Base-by-base conservation (phyloP, 2,113 vertebrate genomes). In the Turnix velox region DNA sequence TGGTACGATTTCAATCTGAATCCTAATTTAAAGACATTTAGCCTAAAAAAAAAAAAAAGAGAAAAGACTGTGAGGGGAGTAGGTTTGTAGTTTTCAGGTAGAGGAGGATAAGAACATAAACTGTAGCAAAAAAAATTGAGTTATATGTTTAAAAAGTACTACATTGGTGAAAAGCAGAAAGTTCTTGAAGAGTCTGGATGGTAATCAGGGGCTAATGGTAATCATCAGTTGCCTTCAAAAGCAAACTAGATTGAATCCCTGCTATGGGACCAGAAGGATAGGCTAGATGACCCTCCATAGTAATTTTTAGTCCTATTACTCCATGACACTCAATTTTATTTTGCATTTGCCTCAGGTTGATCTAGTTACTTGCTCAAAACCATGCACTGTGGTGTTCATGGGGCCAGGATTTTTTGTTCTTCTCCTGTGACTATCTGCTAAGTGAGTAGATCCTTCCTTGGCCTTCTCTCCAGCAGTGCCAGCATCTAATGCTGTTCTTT, bases 241-340 rank as follows among this genome's bases (percentile, higher is more conserved):
- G 14, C 18, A 31, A 51, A 20, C 30, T 81, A 12, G 20, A 19
- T 39, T 55, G 30, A 9, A 84, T 87, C n/a, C n/a, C 23, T 89
- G n/a, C 57, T 71, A 1, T 0, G 0, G 54, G 27, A 58, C 46
- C 68, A 31, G 72, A 74, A 37, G 12, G 22, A 14, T 19, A n/a
- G 63, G 37, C 35, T 18, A 62, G 55, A 4, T 69, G 42, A 74
- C 23, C 46, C 54, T 62, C 35, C 23, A 48, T 49, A 67, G 12
- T 39, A 0, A 18, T 75, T 82, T 79, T 40, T 42, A 82, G 45
- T 28, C 45, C 62, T 57, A 2, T 42, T 59, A 54, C 40, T 88
- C 51, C 65, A 45, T 68, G 66, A 45, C 52, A 43, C 17, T 35
- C 25, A 78, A 1, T 14, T 78, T 61, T 24, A 19, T 58, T 84